phyloP scores from a whole-genome alignment of 2,113 vertebrate species.

The Anser cygnoides region DNA sequence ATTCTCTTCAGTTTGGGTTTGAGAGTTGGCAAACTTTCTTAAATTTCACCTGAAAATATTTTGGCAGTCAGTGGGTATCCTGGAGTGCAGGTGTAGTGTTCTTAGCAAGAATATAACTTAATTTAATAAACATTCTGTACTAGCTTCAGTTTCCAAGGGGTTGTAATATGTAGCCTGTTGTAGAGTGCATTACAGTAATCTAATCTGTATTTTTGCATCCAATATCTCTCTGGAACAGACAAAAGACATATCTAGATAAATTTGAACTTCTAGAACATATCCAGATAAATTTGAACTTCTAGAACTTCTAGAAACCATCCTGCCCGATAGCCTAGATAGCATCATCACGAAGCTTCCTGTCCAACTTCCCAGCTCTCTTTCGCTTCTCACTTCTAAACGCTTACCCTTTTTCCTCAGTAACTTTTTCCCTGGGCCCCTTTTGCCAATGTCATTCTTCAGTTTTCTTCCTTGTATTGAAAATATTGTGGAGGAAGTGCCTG shows the following conservation, averaged over 20 bases:
- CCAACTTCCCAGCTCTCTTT: not conserved
- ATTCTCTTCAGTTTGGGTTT: constrained; percentile 2
- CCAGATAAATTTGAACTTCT: not conserved
- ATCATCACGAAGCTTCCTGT: not conserved
- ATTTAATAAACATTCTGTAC: constrained; percentile 5
- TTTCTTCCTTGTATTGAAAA: not conserved
- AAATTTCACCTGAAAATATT: constrained; percentile 47
- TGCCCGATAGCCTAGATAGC: not conserved
- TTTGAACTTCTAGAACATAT: not conserved
- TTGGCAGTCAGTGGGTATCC: constrained; percentile 22
- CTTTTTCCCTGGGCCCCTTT: not conserved
- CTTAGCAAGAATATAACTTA: constrained; percentile 32
- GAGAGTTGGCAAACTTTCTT: constrained; percentile 8
- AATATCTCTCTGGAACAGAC: not conserved
- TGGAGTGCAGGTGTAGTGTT: not conserved
- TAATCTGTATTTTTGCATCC: not conserved
- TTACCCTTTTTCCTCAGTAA: not conserved
- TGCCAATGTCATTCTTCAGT: not conserved
- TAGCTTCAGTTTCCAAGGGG: not conserved
- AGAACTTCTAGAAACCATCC: not conserved
- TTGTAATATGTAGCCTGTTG: not conserved
- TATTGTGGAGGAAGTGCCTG: not conserved
- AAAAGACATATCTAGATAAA: not conserved
- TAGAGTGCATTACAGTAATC: not conserved
- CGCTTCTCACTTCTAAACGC: not conserved